phyloP scores from a whole-genome alignment of 2,888 invertebrate genomes.

The Apodemia zela region DNA sequence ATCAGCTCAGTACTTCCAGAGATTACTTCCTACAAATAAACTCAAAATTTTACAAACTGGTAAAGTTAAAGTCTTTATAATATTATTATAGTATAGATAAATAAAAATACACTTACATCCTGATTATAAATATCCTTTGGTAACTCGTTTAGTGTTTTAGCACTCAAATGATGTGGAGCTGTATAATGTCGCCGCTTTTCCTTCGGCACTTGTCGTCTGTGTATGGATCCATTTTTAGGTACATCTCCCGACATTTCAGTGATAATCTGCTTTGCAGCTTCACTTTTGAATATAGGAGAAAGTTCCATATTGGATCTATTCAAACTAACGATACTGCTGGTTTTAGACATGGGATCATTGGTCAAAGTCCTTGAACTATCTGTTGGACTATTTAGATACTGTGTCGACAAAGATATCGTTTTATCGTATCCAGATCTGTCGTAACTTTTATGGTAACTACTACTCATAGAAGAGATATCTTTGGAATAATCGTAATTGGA shows the following conservation, averaged over 20 bases:
- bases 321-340: conserved; percentile 68
- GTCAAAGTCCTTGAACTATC: conserved; percentile 69
- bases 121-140: conserved; percentile 68
- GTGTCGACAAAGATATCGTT: conserved; percentile 61
- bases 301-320: conserved; percentile 78
- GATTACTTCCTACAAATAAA: too few relatives aligned
- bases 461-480: conserved; percentile 65
- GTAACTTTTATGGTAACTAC: conserved; percentile 65
- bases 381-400: conserved; percentile 70
- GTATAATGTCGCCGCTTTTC: conserved; percentile 93
- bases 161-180: conserved; percentile 87
- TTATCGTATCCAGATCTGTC: conserved; percentile 61
- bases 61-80: too few relatives aligned
- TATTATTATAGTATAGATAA: too few relatives aligned
- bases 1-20: too few relatives aligned
- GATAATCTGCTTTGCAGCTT: conserved; percentile 92
- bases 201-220: conserved; percentile 86
- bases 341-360: conserved; percentile 71
- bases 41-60: too few relatives aligned
- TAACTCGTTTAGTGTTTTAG: conserved; percentile 81
- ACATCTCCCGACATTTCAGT: conserved; percentile 86
- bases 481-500: conserved; percentile 70
- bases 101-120: conserved; percentile 57
- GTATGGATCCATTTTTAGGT: conserved; percentile 79
- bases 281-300: conserved; percentile 92